Percentiles rank a stretch among this genome's conserved stretches.
Evolutionary conservation across 2,113 vertebrate genomes (phyloP).

Genomic region (Leuciscus idus): DNA sequence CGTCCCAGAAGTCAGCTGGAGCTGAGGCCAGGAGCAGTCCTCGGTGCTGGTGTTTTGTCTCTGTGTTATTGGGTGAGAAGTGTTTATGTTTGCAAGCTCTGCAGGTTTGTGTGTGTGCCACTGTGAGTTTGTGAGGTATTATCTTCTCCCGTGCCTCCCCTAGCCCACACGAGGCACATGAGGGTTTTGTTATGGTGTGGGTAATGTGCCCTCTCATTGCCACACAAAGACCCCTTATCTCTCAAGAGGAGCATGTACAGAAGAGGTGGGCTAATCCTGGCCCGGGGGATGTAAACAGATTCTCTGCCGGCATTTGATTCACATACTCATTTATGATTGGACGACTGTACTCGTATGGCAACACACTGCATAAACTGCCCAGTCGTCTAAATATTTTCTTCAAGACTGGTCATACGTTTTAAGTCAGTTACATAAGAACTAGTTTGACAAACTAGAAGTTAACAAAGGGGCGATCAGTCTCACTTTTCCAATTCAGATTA

Average conservation of each 20-base stretch:
- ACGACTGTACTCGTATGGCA: background rate
- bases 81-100: background rate
- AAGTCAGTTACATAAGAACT: no score
- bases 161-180: conserved; percentile 56
- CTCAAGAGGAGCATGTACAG: background rate
- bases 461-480: no score
- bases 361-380: background rate
- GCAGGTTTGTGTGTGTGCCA: background rate
- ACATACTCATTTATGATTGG: background rate
- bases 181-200: conserved; percentile 73
- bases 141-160: conserved; percentile 17
- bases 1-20: background rate
- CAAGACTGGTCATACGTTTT: no score
- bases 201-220: conserved; percentile 69
- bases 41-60: conserved; percentile 5
- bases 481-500: no score
- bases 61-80: background rate
- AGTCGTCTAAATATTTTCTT: no score
- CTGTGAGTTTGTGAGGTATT: conserved; percentile 20
- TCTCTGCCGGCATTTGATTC: conserved; percentile 7
- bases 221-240: conserved; percentile 71
- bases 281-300: conserved; percentile 12
- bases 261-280: conserved; percentile 27
- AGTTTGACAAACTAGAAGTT: no score
- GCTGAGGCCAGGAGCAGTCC: background rate